These are phyloP conservation scores for Probaryconus sp. DNA, from an alignment of 1,140 invertebrate species.

Conservation along the genomic window DNA sequence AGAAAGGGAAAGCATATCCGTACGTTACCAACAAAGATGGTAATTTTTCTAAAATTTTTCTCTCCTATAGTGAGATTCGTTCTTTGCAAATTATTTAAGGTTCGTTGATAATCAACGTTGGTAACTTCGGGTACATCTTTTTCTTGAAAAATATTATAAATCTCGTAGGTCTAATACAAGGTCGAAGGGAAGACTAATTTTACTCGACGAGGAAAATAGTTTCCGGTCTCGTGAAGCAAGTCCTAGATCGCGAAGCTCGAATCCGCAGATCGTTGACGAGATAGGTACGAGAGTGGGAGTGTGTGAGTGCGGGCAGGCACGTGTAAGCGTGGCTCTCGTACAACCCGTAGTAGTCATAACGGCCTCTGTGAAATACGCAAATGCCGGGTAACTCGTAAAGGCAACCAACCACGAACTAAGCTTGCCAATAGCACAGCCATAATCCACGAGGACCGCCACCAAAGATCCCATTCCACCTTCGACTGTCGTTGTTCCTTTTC, in stretches of 20 bases:
- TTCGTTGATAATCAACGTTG: no score
- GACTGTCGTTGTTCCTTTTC: conserved; percentile 46
- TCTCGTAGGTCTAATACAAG: no score
- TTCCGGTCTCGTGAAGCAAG: conserved; percentile 57
- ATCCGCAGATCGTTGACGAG: conserved; percentile 57
- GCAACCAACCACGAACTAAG: conserved; percentile 69
- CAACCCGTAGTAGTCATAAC: conserved; percentile 63
- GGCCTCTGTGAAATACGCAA: conserved; percentile 69
- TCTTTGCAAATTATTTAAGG: no score
- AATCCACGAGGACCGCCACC: conserved; percentile 63
- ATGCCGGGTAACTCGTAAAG: conserved; percentile 69
- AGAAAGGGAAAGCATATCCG: no score
- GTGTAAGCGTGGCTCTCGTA: conserved; percentile 41
- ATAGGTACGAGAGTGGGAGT: conserved; percentile 27
- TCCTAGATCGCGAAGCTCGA: conserved; percentile 49
- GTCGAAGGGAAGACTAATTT: conserved; percentile 38
- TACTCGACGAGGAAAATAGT: conserved; percentile 38
- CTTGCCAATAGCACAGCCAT: conserved; percentile 66
- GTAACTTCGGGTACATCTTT: no score
- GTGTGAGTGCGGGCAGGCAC: conserved; percentile 11
- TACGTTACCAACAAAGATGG: no score
- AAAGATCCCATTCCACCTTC: conserved; percentile 34
- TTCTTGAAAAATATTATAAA: no score
- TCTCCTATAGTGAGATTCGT: no score
- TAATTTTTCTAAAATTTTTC: no score